A percentile compares a stretch with the other conserved stretches of the same genome.
These are phyloP conservation scores for Amphipoea oculea DNA, from an alignment of 2,888 invertebrate species.

Conservation along the genomic window DNA sequence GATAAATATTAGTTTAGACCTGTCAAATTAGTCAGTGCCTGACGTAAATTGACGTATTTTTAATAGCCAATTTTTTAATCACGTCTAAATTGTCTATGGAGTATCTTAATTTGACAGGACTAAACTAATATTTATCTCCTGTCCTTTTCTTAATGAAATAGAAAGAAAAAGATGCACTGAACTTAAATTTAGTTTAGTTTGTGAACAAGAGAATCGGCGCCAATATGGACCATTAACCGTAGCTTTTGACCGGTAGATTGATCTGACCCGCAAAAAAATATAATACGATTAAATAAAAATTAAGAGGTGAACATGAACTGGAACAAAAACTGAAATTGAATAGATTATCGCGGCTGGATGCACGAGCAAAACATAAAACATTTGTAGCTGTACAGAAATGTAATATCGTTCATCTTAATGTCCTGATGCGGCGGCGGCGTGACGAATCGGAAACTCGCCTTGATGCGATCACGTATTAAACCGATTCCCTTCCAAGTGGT, in stretches of 20 bases:
- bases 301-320: conserved; percentile 33
- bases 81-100: too few relatives aligned
- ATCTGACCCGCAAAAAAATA: conserved; percentile 46
- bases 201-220: too few relatives aligned
- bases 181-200: too few relatives aligned
- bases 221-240: conserved; percentile 12
- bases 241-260: conserved; percentile 41
- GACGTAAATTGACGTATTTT: too few relatives aligned
- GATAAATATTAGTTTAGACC: too few relatives aligned
- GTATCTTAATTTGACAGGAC: too few relatives aligned
- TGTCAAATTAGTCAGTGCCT: too few relatives aligned
- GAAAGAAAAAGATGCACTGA: too few relatives aligned
- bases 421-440: conserved; percentile 69
- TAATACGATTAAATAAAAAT: conserved; percentile 49
- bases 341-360: conserved; percentile 48
- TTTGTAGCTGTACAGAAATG: conserved; percentile 55
- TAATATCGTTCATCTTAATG: conserved; percentile 67
- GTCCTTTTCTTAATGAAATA: too few relatives aligned
- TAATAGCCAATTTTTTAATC: too few relatives aligned
- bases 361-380: conserved; percentile 50
- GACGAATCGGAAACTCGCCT: conserved; percentile 80
- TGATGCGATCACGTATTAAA: conserved; percentile 78
- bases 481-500: conserved; percentile 67
- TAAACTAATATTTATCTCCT: too few relatives aligned
- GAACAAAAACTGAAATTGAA: conserved; percentile 46